These are phyloP conservation scores for Dicyrtomina minuta DNA, from an alignment of 2,888 invertebrate species.

Conservation along the genomic window DNA sequence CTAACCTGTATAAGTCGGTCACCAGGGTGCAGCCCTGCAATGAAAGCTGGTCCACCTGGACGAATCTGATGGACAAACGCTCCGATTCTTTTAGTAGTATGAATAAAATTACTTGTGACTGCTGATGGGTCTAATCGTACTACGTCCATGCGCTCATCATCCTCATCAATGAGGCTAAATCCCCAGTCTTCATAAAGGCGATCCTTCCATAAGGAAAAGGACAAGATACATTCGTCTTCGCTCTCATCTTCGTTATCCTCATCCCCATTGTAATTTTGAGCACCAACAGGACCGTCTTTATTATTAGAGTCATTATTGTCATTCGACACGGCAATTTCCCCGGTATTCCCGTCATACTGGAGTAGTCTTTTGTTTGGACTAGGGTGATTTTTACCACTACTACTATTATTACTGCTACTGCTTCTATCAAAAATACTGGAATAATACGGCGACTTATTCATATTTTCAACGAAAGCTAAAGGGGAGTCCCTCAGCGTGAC, in stretches of 20 bases:
- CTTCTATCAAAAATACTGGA: background rate
- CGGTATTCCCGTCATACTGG: too few species aligned
- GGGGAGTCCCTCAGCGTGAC: constrained; percentile 38
- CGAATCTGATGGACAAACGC: constrained; percentile 48
- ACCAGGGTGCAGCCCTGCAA: constrained; percentile 46
- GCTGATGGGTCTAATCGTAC: background rate
- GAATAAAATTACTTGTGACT: background rate
- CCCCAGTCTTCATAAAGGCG: constrained; percentile 53
- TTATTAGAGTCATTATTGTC: background rate
- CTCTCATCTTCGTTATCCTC: constrained; percentile 5
- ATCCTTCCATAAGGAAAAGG: constrained; percentile 50
- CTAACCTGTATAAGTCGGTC: constrained; percentile 49
- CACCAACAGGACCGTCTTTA: background rate
- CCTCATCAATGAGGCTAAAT: constrained; percentile 48
- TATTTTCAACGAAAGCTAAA: background rate
- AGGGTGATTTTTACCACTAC: background rate
- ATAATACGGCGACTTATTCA: background rate
- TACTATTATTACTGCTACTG: background rate
- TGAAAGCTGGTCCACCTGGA: constrained; percentile 50
- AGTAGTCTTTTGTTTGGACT: background rate
- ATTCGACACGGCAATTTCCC: too few species aligned
- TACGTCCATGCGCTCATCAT: constrained; percentile 16
- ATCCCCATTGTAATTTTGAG: background rate
- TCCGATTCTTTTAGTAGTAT: constrained; percentile 14
- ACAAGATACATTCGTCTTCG: constrained; percentile 22